These are phyloP conservation scores for Pseudoatta argentina DNA, from an alignment of 1,140 invertebrate genomes.

Conservation along the genomic window DNA sequence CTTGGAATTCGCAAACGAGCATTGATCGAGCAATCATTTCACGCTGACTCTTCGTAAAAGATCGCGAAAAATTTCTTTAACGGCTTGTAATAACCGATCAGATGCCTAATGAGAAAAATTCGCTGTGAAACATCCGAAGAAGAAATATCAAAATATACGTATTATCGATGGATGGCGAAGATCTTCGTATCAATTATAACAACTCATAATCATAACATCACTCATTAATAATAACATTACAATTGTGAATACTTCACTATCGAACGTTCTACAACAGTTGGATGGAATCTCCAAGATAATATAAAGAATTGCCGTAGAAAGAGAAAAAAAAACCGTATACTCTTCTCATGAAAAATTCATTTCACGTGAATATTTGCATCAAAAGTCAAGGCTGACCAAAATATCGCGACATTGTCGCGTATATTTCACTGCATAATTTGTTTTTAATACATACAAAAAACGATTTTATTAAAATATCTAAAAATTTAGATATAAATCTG, in stretches of 20 bases:
- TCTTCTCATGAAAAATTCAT: too few species aligned
- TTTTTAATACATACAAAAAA: too few species aligned
- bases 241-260: not conserved
- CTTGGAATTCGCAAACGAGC: constrained; percentile 30
- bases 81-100: constrained; percentile 21
- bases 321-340: too few species aligned
- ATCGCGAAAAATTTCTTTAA: constrained; percentile 49
- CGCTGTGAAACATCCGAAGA: not conserved
- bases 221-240: not conserved
- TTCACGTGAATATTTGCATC: too few species aligned
- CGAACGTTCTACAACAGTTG: too few species aligned
- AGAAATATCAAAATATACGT: constrained; percentile 19
- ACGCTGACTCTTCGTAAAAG: constrained; percentile 19
- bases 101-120: constrained; percentile 32
- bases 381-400: too few species aligned
- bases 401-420: too few species aligned
- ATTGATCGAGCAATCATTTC: constrained; percentile 47
- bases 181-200: constrained; percentile 21
- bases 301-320: too few species aligned
- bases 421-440: too few species aligned
- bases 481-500: too few species aligned
- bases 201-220: not conserved
- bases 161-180: not conserved
- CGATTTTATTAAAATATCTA: too few species aligned
- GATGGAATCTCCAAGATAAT: too few species aligned